Percentiles rank a stretch among this genome's conserved stretches.
Evolutionary conservation across 2,113 vertebrate species (phyloP).

Genomic region (Eonycteris spelaea): DNA sequence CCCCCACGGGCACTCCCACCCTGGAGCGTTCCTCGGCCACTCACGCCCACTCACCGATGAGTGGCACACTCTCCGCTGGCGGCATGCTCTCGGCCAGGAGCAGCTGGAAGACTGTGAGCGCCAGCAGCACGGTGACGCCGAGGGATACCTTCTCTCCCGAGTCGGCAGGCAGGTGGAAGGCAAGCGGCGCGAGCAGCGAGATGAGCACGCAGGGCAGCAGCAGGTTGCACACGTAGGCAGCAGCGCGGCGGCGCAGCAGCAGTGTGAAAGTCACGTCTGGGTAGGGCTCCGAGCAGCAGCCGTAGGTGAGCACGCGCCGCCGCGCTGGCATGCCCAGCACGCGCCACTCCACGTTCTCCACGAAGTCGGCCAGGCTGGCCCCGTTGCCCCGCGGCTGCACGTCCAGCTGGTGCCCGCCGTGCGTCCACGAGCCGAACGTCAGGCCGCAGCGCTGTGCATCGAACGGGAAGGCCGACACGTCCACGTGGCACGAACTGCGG

Average conservation of each 20-base stretch:
- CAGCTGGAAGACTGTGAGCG: constrained; percentile 94
- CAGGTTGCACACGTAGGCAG: constrained; percentile 94
- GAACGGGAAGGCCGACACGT: constrained; percentile 94
- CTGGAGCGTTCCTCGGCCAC: background rate
- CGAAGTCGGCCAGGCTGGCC: constrained; percentile 89
- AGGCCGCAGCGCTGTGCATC: constrained; percentile 90
- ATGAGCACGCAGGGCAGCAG: constrained; percentile 94
- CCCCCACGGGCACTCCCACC: too few relatives aligned
- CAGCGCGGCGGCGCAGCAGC: constrained; percentile 88
- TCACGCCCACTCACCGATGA: constrained; percentile 87
- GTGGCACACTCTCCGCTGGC: constrained; percentile 91
- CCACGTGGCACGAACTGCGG: constrained; percentile 94
- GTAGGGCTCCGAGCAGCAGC: constrained; percentile 95
- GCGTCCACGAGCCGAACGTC: constrained; percentile 96
- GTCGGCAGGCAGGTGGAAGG: constrained; percentile 93
- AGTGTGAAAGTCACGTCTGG: constrained; percentile 92
- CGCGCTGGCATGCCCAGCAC: constrained; percentile 91
- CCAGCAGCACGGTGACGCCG: constrained; percentile 93
- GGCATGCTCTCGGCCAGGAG: constrained; percentile 95
- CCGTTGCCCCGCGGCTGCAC: constrained; percentile 82
- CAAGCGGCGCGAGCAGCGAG: constrained; percentile 91
- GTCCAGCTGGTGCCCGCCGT: constrained; percentile 93
- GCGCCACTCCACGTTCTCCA: constrained; percentile 95
- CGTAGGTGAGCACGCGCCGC: constrained; percentile 86
- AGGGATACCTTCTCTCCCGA: constrained; percentile 94